Evolutionary conservation across 2,113 vertebrate genomes (phyloP).

Genomic region (Corythornis cristatus): DNA sequence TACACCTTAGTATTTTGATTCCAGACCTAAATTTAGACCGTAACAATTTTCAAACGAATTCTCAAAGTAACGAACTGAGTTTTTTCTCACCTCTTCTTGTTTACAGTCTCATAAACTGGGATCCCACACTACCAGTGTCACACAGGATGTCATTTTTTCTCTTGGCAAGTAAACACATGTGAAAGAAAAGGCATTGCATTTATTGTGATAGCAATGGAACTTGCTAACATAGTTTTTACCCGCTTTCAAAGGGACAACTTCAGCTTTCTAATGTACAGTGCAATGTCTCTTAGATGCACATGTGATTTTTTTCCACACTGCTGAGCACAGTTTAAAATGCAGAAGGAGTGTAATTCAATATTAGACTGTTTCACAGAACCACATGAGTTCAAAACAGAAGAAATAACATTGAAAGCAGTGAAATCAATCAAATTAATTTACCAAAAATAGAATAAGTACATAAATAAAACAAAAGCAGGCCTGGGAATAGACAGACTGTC

Average conservation of each 20-base stretch:
- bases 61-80: conserved; percentile 2
- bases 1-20: background rate
- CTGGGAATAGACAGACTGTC: conserved; percentile 36
- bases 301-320: background rate
- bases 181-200: conserved; percentile 49
- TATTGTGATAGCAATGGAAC: conserved; percentile 45
- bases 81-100: conserved; percentile 44
- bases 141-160: conserved; percentile 56
- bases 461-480: conserved; percentile 39
- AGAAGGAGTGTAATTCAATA: conserved; percentile 30
- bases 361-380: conserved; percentile 19
- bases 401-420: conserved; percentile 50
- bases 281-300: background rate
- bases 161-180: conserved; percentile 65
- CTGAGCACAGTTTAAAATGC: conserved; percentile 35
- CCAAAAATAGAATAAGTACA: conserved; percentile 47
- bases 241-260: conserved; percentile 30
- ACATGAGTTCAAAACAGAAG: conserved; percentile 31
- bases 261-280: conserved; percentile 25
- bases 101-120: conserved; percentile 56
- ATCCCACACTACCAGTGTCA: conserved; percentile 64
- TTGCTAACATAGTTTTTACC: conserved; percentile 25
- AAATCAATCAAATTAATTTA: conserved; percentile 61
- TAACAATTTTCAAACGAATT: background rate
- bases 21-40: background rate